Evolutionary conservation across 2,797 vertebrate genomes (phyloP).

Genomic region (Silurus lanzhouensis): DNA sequence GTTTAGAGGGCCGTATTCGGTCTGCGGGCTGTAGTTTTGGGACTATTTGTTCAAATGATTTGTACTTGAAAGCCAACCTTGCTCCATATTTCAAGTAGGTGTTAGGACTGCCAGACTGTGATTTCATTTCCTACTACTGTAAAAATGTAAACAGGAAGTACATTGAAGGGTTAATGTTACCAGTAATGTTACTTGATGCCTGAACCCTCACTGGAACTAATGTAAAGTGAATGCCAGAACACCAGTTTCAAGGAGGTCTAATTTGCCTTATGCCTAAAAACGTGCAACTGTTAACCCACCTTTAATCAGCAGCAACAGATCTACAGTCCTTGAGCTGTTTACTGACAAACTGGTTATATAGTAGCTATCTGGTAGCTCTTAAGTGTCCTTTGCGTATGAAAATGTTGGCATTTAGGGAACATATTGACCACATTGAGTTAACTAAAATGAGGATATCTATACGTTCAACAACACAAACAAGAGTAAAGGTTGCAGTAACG

Average conservation of each 20-base stretch:
- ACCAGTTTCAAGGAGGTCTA: not conserved
- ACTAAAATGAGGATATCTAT: not conserved
- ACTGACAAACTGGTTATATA: not conserved
- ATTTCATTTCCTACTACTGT: not conserved
- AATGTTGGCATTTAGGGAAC: not conserved
- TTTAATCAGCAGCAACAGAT: not conserved
- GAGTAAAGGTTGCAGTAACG: not conserved
- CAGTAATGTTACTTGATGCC: not conserved
- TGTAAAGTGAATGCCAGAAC: not conserved
- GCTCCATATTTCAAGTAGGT: not conserved
- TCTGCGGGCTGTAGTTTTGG: no score
- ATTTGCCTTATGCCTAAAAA: not conserved
- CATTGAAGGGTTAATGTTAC: not conserved
- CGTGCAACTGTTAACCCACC: not conserved
- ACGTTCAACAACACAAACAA: not conserved
- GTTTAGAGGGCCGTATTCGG: no score
- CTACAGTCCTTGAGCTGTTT: not conserved
- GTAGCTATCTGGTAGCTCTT: not conserved
- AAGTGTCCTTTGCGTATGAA: no score
- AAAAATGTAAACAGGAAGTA: not conserved
- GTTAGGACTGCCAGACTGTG: not conserved
- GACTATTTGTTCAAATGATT: no score
- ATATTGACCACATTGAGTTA: not conserved
- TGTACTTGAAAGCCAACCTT: not conserved
- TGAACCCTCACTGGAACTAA: not conserved